A percentile compares a stretch with the other conserved stretches of the same genome.
These are phyloP conservation scores for Tetragnatha montana DNA, from an alignment of 2,888 invertebrate genomes.

Conservation along the genomic window DNA sequence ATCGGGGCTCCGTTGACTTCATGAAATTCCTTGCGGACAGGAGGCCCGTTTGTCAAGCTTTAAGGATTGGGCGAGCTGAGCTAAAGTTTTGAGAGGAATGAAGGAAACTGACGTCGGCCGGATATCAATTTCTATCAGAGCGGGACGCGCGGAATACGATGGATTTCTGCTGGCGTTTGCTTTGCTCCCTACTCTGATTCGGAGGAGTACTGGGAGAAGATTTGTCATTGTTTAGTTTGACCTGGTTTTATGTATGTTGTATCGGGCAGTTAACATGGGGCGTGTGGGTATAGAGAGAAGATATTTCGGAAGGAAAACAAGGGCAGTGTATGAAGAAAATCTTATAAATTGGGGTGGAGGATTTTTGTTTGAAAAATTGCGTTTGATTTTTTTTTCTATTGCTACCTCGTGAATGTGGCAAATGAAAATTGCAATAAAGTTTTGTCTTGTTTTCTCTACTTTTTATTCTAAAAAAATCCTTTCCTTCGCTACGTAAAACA, in stretches of 20 bases:
- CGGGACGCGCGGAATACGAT: background rate
- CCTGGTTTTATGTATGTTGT: background rate
- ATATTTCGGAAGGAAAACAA: too few relatives aligned
- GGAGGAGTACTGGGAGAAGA: background rate
- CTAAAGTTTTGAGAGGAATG: background rate
- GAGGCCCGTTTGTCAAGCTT: conserved; percentile 47
- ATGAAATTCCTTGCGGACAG: conserved; percentile 25
- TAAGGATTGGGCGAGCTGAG: conserved; percentile 12
- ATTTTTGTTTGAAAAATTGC: too few relatives aligned
- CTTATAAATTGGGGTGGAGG: too few relatives aligned
- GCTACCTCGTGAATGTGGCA: too few relatives aligned
- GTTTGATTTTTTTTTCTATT: too few relatives aligned
- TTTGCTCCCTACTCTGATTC: background rate
- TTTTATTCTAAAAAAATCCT: too few relatives aligned
- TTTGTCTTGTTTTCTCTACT: too few relatives aligned
- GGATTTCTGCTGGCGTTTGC: background rate
- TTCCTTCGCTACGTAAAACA: too few relatives aligned
- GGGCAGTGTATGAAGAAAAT: too few relatives aligned
- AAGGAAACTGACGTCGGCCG: background rate
- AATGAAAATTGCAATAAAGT: too few relatives aligned
- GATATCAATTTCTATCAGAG: conserved; percentile 20
- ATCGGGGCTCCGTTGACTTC: conserved; percentile 15
- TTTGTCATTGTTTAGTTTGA: background rate
- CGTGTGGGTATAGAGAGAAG: too few relatives aligned
- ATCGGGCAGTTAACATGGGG: too few relatives aligned